Conservation (phyloP, 2,888 invertebrate species). For the Macrophya annulata region DNA sequence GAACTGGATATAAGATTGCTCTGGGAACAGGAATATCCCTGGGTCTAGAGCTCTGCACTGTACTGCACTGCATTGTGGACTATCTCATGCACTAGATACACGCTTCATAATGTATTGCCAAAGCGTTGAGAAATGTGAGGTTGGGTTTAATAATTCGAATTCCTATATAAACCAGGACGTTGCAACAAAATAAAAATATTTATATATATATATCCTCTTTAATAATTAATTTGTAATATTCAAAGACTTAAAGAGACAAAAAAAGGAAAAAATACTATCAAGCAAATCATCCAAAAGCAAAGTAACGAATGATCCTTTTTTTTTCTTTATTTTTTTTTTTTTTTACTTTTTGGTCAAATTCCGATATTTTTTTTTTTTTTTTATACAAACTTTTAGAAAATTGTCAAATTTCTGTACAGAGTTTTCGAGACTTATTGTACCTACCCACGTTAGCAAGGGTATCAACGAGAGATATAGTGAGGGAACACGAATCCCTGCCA, state of each 20-base stretch:
- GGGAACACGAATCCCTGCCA: background rate
- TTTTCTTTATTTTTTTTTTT: background rate
- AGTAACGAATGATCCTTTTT: background rate
- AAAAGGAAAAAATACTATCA: background rate
- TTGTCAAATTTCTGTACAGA: background rate
- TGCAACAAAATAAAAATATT: background rate
- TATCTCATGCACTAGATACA: background rate
- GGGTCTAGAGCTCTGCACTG: background rate
- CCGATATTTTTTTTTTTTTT: background rate
- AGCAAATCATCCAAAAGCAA: background rate
- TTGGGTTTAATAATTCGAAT: background rate
- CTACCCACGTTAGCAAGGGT: background rate
- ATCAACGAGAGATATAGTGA: background rate
- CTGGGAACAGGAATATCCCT: constrained; percentile 34
- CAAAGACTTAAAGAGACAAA: too few species aligned
- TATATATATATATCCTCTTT: too few species aligned
- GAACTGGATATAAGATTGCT: constrained; percentile 36
- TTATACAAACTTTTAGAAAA: background rate
- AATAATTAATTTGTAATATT: too few species aligned
- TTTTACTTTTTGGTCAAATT: background rate
- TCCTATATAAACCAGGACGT: background rate
- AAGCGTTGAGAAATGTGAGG: background rate
- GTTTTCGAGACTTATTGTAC: background rate
- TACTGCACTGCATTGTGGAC: background rate
- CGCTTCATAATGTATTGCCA: background rate